phyloP scores from a whole-genome alignment of 2,113 vertebrate species.

The Indicator indicator region DNA sequence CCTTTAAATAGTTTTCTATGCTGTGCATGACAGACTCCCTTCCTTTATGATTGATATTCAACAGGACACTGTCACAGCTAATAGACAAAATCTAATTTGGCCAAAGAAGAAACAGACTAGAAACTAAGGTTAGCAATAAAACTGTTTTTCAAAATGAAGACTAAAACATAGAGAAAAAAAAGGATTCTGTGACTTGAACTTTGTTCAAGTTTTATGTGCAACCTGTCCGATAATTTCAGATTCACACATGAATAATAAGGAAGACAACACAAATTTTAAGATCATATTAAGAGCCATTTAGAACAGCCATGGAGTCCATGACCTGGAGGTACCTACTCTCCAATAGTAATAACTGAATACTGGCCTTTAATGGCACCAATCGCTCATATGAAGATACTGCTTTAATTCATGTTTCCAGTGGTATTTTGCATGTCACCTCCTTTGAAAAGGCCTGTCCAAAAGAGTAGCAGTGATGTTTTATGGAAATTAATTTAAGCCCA shows the following conservation, averaged over 20 bases:
- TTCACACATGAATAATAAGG: background rate
- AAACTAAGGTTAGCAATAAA: background rate
- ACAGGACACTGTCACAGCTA: background rate
- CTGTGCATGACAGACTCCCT: background rate
- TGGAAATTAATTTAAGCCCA: background rate
- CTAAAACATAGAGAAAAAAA: background rate
- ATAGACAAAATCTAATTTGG: conserved; percentile 11
- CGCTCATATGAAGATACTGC: background rate
- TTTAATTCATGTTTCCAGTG: background rate
- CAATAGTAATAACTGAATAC: background rate
- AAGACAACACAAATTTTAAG: background rate
- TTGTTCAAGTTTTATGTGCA: background rate
- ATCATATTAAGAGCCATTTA: background rate
- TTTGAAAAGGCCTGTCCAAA: background rate
- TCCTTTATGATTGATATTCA: background rate
- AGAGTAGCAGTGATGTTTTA: background rate
- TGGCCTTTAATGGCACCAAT: background rate
- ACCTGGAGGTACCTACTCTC: background rate
- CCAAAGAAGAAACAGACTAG: background rate
- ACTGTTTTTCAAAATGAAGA: background rate
- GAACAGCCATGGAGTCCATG: background rate
- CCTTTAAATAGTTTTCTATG: background rate
- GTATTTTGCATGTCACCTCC: background rate
- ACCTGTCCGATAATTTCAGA: background rate
- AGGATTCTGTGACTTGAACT: background rate